Base-by-base conservation (phyloP, 2,888 invertebrate genomes). In the Troides oblongomaculatus region DNA sequence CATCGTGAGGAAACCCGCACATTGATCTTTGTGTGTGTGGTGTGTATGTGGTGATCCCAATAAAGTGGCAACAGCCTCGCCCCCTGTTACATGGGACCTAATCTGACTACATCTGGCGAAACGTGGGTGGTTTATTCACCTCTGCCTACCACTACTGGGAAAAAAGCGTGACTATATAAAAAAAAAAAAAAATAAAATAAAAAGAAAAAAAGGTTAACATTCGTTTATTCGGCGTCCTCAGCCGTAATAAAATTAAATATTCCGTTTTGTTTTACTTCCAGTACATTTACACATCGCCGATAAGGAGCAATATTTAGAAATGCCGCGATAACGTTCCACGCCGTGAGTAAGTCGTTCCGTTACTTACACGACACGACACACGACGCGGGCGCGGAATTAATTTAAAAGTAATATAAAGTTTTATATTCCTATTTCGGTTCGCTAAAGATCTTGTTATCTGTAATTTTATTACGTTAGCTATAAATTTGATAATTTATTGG, bases 391-490 rank as follows among this genome's bases (percentile, higher is more conserved):
- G 14, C 58, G 50, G 66, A 63, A 70, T 66, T 70, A 43, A 70
- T 66, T 70, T 63, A 59, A 66, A 70, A 23, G 59, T 62, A 39
- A 70, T 66, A 70, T 58, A 70, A 69, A 62, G 1, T 70, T 62
- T 66, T 59, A 66, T 66, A 66, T 70, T 66, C 18, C 58, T 62
- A 62, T 66, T 63, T 70, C 36, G 59, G 66, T 21, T 18, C 50
- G 62, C 62, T 63, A 66, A 70, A 70, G 62, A 66, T 66, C 65
- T 65, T 64, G 62, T 63, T 70, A 70, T 70, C 62, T 18, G 62
- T 46, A 30, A 59, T 66, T 66, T 66, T 66, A 70, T 70, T 70
- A 36, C 70, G 39, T 43, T 23, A 36, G 57, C 62, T 59, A 70
- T 70, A 70, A 70, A 70, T 63, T 70, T 17, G 25, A 39, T 66